These are phyloP conservation scores for Drosophila setosimentum DNA, from an alignment of 2,888 invertebrate genomes.

Conservation along the genomic window DNA sequence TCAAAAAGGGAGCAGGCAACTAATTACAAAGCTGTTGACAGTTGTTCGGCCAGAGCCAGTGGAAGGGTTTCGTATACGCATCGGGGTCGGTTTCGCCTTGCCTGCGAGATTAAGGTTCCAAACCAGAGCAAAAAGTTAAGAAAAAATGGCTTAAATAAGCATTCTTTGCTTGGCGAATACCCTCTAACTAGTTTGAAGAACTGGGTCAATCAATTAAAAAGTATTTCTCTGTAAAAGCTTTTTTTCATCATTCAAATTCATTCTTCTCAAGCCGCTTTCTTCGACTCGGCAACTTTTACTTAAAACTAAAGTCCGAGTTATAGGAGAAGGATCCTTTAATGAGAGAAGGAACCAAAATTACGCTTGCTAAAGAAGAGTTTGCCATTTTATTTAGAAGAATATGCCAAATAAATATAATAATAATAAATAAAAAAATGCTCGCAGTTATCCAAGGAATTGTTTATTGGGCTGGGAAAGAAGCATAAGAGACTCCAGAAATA, in stretches of 20 bases:
- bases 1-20: constrained; percentile 54
- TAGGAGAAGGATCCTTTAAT: not conserved
- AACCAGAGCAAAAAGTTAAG: constrained; percentile 5
- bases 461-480: not conserved
- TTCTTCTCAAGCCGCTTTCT: not conserved
- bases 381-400: not conserved
- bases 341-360: not conserved
- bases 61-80: constrained; percentile 37
- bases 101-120: constrained; percentile 30
- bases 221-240: not conserved
- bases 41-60: constrained; percentile 14
- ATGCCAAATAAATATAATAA: not conserved
- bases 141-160: constrained; percentile 4
- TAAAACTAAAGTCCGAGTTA: not conserved
- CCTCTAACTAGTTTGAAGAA: not conserved
- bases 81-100: constrained; percentile 25
- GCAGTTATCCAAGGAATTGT: not conserved
- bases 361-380: not conserved
- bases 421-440: too few species aligned
- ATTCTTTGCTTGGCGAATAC: not conserved
- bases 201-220: not conserved
- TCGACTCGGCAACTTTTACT: not conserved
- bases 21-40: constrained; percentile 67
- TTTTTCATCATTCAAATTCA: not conserved
- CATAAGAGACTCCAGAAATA: not conserved